These are phyloP conservation scores for Dasypus novemcinctus DNA, from an alignment of 2,113 vertebrate genomes.

Conservation along the genomic window DNA sequence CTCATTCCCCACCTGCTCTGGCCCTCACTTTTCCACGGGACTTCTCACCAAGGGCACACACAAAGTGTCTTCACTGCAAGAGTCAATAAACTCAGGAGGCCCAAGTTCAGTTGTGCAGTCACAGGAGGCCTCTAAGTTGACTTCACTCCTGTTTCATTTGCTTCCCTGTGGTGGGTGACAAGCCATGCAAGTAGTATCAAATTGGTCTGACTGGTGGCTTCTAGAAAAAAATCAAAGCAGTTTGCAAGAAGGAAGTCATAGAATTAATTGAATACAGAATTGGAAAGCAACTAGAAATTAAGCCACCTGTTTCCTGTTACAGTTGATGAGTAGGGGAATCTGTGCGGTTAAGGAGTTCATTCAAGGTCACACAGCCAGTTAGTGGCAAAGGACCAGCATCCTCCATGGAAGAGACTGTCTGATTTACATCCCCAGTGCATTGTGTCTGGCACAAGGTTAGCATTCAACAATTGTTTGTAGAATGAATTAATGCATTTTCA, in stretches of 20 bases:
- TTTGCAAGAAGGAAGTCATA: conserved; percentile 29
- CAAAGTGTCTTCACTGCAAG: not conserved
- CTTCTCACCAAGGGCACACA: not conserved
- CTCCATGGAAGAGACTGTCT: not conserved
- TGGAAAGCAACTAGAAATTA: not conserved
- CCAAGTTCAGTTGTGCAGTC: not conserved
- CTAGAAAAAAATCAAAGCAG: not conserved
- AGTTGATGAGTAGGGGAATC: not conserved
- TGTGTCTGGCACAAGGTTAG: not conserved
- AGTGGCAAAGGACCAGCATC: not conserved
- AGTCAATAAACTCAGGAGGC: not conserved
- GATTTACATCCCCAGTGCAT: not conserved
- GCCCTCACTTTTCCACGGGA: not conserved
- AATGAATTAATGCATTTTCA: not conserved
- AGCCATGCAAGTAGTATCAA: not conserved
- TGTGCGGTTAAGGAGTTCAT: not conserved
- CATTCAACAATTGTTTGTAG: not conserved
- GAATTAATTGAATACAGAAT: conserved; percentile 21
- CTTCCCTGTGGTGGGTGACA: conserved; percentile 4
- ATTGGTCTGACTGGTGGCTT: conserved; percentile 6
- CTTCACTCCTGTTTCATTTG: not conserved
- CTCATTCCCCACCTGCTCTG: not conserved
- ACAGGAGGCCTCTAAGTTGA: not conserved
- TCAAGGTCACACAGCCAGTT: not conserved
- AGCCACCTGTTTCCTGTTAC: not conserved